Evolutionary conservation across 2,113 vertebrate genomes (phyloP), one percentile per base, ranked within the genome.

Genomic region (Cyanoderma ruficeps): DNA sequence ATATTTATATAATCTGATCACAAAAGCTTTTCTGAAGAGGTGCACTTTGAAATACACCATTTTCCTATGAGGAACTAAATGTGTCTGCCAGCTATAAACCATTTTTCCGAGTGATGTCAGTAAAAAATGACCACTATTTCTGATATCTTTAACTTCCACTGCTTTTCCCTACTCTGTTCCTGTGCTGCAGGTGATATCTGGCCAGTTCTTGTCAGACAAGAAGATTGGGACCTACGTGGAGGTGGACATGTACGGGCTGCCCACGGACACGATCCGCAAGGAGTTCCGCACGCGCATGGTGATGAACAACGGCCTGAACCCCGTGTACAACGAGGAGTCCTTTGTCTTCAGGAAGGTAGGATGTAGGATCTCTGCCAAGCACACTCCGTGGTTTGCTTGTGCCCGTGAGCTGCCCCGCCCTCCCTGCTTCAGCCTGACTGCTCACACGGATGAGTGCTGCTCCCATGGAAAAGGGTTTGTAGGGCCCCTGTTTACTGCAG

Each of bases 301-400:
- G 97, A 99, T 99, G 99, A 99, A 99, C 98, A 99, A 99, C 13
- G 99, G 99, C 14, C 98, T 99, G 72, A 99, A 99, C 93, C 99
- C 99, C 2, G 99, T 99, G 59, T 99, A 99, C 98, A 99, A 99
- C 25, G 99, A 99, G 92, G 99, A 99, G 80, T 98, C 99, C 2
- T 99, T 99, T 25, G 99, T 99, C 31, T 99, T 99, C 91, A 98
- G 99, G 94, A 99, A 99, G 99, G 99, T 99, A 97, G 52, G 97
- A 33, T 22, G 24, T 18, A 55, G 63, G 3, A 22, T 31, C 37
- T 72, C 81, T 83, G 89, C 50, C 52, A 10, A 27, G 19, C 67
- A 20, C 17, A 13, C 20, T 17, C 42, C 35, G 12, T 75, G 71
- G 1, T 59, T 35, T 87, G 19, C 30, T 86, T 67, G 79, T 91